These are phyloP conservation scores for Apistogramma diplotaenia DNA, from an alignment of 2,113 vertebrate genomes.

Conservation along the genomic window DNA sequence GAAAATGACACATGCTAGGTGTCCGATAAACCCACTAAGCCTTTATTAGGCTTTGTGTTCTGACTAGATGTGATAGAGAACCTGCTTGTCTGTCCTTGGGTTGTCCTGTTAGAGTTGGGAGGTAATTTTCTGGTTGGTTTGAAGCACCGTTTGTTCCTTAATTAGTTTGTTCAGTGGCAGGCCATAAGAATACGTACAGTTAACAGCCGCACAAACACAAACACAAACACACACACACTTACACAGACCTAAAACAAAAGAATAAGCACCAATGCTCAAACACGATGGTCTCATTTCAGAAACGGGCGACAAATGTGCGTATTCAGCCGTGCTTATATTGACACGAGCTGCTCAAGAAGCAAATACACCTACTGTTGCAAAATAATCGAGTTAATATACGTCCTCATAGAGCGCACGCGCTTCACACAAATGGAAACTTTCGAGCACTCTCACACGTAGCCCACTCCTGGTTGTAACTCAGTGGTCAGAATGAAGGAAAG, in stretches of 20 bases:
- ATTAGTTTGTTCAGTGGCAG: conserved; percentile 80
- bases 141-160: conserved; percentile 78
- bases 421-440: not conserved
- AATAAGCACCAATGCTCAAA: not conserved
- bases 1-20: conserved; percentile 58
- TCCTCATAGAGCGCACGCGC: not conserved
- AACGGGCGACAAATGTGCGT: not conserved
- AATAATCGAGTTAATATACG: not conserved
- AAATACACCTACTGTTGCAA: not conserved
- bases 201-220: conserved; percentile 4
- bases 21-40: conserved; percentile 54
- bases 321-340: not conserved
- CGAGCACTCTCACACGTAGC: not conserved
- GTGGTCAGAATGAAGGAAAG: not conserved
- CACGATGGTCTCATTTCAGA: not conserved
- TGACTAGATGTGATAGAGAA: conserved; percentile 67
- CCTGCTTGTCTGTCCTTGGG: conserved; percentile 73
- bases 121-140: conserved; percentile 84
- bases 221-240: not conserved
- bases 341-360: not conserved
- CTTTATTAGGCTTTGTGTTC: conserved; percentile 46
- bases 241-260: not conserved
- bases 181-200: conserved; percentile 61
- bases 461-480: not conserved
- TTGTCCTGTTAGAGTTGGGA: conserved; percentile 74